Evolutionary conservation across 2,113 vertebrate genomes (phyloP).

Genomic region (Calidris pugnax): DNA sequence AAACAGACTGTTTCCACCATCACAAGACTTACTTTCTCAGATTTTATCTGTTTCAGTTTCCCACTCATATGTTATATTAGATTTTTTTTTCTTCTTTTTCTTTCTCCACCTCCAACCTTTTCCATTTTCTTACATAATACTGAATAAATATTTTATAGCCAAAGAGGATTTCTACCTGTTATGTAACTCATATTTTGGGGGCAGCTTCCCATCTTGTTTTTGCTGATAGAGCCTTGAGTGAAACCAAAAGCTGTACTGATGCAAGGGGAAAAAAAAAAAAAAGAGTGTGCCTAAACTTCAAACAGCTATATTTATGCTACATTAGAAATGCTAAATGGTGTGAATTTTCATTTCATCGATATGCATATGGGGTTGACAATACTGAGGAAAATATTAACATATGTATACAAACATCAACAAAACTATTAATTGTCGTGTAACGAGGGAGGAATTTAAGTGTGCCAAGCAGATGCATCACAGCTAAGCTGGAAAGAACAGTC

Average conservation of each 20-base stretch:
- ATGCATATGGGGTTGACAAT: not conserved
- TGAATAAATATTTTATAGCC: constrained; percentile 47
- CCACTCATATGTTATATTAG: constrained; percentile 43
- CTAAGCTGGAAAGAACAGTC: not conserved
- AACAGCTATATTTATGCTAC: not conserved
- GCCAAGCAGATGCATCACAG: not conserved
- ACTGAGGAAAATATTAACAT: not conserved
- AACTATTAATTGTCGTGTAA: constrained; percentile 5
- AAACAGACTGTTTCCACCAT: constrained; percentile 19
- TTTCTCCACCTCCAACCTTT: constrained; percentile 32
- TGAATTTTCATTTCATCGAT: not conserved
- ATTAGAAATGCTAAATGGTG: not conserved
- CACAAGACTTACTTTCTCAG: not conserved
- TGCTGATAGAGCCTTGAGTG: not conserved
- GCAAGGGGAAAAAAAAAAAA: not conserved
- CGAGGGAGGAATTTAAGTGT: not conserved
- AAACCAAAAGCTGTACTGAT: not conserved
- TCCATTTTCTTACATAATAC: constrained; percentile 49
- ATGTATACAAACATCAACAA: not conserved
- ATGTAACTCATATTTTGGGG: not conserved
- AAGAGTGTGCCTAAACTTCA: not conserved
- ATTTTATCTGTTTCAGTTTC: constrained; percentile 39
- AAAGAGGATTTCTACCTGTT: constrained; percentile 35
- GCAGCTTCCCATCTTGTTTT: constrained; percentile 21
- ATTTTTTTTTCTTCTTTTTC: not conserved